Conservation (phyloP, 2,797 vertebrate genomes). For the Schizothorax lantsangensis region DNA sequence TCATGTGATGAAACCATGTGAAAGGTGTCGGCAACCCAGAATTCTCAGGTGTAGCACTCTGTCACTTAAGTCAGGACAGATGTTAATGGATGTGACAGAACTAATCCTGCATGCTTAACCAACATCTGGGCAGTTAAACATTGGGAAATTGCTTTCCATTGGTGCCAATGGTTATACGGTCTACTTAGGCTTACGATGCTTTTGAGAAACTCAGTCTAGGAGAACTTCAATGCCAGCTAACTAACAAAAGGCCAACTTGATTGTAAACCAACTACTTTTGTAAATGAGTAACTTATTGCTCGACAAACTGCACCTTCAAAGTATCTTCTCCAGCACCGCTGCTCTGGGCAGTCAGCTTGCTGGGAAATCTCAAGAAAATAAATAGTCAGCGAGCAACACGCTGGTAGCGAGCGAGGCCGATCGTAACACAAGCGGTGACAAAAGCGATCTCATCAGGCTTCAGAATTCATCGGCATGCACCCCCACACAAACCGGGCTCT, state of each 20-base stretch:
- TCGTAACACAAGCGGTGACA: slow-evolving; percentile 19
- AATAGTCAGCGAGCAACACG: slow-evolving; percentile 18
- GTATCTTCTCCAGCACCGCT: not conserved
- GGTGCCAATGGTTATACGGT: not conserved
- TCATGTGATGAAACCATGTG: slow-evolving; percentile 58
- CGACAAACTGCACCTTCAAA: slow-evolving; percentile 4
- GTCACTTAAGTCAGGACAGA: slow-evolving; percentile 45
- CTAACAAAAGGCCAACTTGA: not conserved
- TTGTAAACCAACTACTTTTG: not conserved
- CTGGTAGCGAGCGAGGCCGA: slow-evolving; percentile 8
- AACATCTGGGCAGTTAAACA: not conserved
- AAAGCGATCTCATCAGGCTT: slow-evolving; percentile 43
- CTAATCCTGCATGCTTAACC: not conserved
- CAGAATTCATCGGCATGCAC: slow-evolving; percentile 57
- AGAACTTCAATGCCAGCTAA: not conserved
- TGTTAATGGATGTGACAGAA: slow-evolving; percentile 48
- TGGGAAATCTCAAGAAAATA: slow-evolving; percentile 13
- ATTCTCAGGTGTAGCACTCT: slow-evolving; percentile 53
- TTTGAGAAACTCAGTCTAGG: not conserved
- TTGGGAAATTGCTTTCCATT: not conserved
- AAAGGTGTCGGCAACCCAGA: slow-evolving; percentile 48
- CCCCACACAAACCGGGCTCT: slow-evolving; percentile 51
- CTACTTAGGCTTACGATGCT: not conserved
- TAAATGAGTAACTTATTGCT: not conserved
- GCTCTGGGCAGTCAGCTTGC: not conserved